Percentiles rank a stretch among this genome's conserved stretches.
Evolutionary conservation across 2,888 invertebrate genomes (phyloP).

Genomic region (Protophormia terraenovae): DNA sequence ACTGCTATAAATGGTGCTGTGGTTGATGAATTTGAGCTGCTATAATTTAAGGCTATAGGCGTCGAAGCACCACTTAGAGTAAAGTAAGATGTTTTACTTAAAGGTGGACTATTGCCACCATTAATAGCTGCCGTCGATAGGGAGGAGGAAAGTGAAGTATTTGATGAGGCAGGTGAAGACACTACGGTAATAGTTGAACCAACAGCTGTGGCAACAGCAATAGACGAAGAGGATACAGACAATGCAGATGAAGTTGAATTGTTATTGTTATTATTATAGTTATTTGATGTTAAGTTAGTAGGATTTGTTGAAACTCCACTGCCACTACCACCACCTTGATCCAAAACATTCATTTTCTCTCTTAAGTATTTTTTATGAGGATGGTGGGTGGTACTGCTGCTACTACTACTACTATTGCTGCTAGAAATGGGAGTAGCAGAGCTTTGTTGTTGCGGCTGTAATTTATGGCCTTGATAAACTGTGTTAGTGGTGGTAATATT

Average conservation of each 20-base stretch:
- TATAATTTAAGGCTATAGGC: slow-evolving; percentile 60
- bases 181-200: slow-evolving; percentile 76
- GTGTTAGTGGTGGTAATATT: slow-evolving; percentile 62
- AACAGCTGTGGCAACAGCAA: slow-evolving; percentile 42
- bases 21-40: slow-evolving; percentile 67
- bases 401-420: slow-evolving; percentile 64
- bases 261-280: slow-evolving; percentile 27
- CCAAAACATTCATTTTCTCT: slow-evolving; percentile 80
- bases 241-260: slow-evolving; percentile 17
- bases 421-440: slow-evolving; percentile 29
- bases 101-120: slow-evolving; percentile 76
- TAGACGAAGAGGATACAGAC: slow-evolving; percentile 21
- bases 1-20: slow-evolving; percentile 71
- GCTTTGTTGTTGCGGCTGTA: slow-evolving; percentile 58
- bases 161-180: slow-evolving; percentile 78
- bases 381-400: slow-evolving; percentile 77
- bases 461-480: slow-evolving; percentile 69
- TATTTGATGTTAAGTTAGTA: slow-evolving; percentile 48
- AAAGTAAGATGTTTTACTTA: slow-evolving; percentile 67
- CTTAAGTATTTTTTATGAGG: slow-evolving; percentile 81
- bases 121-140: slow-evolving; percentile 77
- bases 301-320: slow-evolving; percentile 66
- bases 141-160: slow-evolving; percentile 74
- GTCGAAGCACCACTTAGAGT: slow-evolving; percentile 61
- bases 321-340: slow-evolving; percentile 73